Percentiles rank a stretch among this genome's conserved stretches.
Evolutionary conservation across 2,888 invertebrate species (phyloP).

Genomic region (Synanthedon formicaeformis): DNA sequence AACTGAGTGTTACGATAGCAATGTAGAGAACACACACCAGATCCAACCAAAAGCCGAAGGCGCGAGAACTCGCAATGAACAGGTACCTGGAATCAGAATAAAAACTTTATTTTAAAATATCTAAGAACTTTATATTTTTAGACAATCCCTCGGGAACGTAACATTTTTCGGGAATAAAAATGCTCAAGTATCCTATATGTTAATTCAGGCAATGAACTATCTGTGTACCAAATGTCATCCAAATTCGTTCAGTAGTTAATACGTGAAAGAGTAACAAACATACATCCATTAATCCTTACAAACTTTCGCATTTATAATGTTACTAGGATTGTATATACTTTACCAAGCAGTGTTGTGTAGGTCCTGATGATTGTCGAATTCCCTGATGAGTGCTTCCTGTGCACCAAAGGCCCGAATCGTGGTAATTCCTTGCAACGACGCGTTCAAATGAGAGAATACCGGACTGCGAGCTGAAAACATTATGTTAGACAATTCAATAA

Average conservation of each 20-base stretch:
- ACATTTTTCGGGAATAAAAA: too few relatives aligned
- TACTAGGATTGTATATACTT: conserved; percentile 6
- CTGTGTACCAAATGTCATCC: too few relatives aligned
- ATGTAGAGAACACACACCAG: conserved; percentile 89
- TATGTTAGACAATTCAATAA: conserved; percentile 2
- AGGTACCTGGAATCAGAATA: conserved; percentile 68
- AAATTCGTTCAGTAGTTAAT: too few relatives aligned
- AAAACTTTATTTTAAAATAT: background rate
- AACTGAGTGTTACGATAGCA: conserved; percentile 85
- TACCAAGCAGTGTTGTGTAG: conserved; percentile 90
- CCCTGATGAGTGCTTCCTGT: conserved; percentile 79
- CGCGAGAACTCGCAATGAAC: conserved; percentile 89
- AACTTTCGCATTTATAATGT: too few relatives aligned
- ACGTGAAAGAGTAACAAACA: too few relatives aligned
- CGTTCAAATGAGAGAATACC: conserved; percentile 93
- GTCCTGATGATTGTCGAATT: conserved; percentile 87
- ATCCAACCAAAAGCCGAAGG: conserved; percentile 95
- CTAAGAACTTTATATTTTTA: background rate
- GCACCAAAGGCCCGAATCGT: conserved; percentile 92
- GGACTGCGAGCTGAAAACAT: conserved; percentile 84
- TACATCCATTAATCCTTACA: too few relatives aligned
- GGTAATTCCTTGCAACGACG: conserved; percentile 88
- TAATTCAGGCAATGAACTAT: too few relatives aligned
- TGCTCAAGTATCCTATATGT: too few relatives aligned
- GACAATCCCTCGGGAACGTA: too few relatives aligned